These are phyloP conservation scores for Formicarius rufipectus DNA, from an alignment of 2,113 vertebrate species.

Conservation along the genomic window DNA sequence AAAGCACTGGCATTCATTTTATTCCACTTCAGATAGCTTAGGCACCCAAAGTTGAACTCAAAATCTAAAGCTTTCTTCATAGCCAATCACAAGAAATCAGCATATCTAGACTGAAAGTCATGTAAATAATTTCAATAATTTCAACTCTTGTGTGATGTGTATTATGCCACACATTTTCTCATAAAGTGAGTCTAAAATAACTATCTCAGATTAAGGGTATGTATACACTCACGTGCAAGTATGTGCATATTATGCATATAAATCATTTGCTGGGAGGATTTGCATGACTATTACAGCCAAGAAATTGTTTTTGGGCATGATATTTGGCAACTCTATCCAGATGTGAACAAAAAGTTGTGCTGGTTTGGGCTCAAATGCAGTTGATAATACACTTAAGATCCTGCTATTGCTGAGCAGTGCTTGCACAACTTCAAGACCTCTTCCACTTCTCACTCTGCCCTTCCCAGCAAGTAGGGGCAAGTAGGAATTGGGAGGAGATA, in stretches of 20 bases:
- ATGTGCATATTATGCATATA: neutral
- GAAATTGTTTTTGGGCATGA: neutral
- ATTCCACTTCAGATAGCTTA: neutral
- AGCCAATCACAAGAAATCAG: neutral
- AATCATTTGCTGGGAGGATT: neutral
- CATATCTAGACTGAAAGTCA: neutral
- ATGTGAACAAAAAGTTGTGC: neutral
- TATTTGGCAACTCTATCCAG: neutral
- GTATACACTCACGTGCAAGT: neutral
- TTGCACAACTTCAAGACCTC: neutral
- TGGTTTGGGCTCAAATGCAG: neutral
- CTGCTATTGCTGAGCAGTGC: neutral
- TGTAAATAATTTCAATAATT: neutral
- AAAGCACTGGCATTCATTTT: neutral
- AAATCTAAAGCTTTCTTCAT: neutral
- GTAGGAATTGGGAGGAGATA: neutral
- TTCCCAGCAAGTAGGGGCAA: rapidly evolving
- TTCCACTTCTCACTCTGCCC: neutral
- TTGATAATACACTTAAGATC: neutral
- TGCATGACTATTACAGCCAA: neutral
- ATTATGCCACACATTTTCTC: neutral
- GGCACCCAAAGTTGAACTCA: neutral
- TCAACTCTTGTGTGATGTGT: neutral
- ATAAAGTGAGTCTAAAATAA: neutral
- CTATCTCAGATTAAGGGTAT: neutral